Evolutionary conservation across 2,797 vertebrate genomes (phyloP).

Genomic region (Takifugu rubripes): DNA sequence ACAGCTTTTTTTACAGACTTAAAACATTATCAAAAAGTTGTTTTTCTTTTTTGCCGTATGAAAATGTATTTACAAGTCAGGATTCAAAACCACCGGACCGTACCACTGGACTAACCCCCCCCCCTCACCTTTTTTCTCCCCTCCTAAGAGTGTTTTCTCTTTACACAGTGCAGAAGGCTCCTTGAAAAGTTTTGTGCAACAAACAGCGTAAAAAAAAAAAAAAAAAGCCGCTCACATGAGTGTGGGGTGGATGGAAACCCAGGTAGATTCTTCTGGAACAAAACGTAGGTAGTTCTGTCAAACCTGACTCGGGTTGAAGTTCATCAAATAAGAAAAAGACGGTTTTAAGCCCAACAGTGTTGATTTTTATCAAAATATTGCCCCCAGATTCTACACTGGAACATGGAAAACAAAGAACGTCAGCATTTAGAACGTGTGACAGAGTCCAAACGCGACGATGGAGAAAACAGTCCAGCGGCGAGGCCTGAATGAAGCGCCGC

Average conservation of each 20-base stretch:
- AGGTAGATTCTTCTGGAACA: constrained; percentile 28
- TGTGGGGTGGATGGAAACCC: constrained; percentile 64
- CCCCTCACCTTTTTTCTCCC: constrained; percentile 20
- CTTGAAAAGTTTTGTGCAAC: constrained; percentile 83
- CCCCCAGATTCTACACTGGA: background rate
- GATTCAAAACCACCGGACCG: constrained; percentile 76
- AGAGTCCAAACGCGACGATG: constrained; percentile 36
- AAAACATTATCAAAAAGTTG: constrained; percentile 83
- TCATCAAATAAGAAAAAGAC: no score
- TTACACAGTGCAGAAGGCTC: constrained; percentile 87
- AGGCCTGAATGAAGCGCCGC: constrained; percentile 7
- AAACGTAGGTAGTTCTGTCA: constrained; percentile 8
- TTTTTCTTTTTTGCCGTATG: constrained; percentile 68
- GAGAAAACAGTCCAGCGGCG: constrained; percentile 36
- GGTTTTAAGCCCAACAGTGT: no score
- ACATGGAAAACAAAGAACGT: no score
- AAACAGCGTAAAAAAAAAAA: constrained; percentile 67
- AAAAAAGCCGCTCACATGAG: constrained; percentile 58
- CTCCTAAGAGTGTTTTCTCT: constrained; percentile 66
- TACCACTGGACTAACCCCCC: constrained; percentile 42
- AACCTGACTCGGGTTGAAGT: no score
- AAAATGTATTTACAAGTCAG: constrained; percentile 83
- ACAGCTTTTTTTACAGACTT: constrained; percentile 79
- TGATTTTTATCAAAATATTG: constrained; percentile 27
- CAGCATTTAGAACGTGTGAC: constrained; percentile 35